Evolutionary conservation across 2,888 invertebrate genomes (phyloP).

Genomic region (Thereva unica): DNA sequence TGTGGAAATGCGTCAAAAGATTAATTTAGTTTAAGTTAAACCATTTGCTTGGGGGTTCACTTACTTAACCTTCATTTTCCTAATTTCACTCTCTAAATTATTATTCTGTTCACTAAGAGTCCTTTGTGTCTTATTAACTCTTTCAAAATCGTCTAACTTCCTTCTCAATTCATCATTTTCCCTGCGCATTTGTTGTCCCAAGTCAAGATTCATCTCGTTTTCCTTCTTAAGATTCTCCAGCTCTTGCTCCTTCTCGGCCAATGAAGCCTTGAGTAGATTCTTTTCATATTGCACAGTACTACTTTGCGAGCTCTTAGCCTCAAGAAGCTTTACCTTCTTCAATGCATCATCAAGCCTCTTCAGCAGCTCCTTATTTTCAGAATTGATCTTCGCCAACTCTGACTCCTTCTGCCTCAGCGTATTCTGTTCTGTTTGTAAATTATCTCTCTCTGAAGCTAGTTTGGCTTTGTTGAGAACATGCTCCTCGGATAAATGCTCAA

Average conservation of each 20-base stretch:
- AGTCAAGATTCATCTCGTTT: conserved; percentile 69
- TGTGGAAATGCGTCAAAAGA: conserved; percentile 43
- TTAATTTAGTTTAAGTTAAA: conserved; percentile 5
- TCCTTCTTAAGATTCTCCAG: conserved; percentile 71
- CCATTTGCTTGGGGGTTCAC: conserved; percentile 55
- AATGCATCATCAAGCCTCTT: conserved; percentile 51
- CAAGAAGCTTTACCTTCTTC: conserved; percentile 52
- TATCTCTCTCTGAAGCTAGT: conserved; percentile 80
- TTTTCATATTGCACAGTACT: conserved; percentile 65
- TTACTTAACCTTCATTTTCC: conserved; percentile 68
- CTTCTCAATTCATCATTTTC: conserved; percentile 79
- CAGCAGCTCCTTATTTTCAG: conserved; percentile 53
- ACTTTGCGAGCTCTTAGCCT: conserved; percentile 50
- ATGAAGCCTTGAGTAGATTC: conserved; percentile 68
- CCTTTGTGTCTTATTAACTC: conserved; percentile 80
- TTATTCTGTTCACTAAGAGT: conserved; percentile 76
- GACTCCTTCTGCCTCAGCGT: conserved; percentile 49
- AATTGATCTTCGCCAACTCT: conserved; percentile 51
- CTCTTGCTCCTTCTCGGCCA: conserved; percentile 77
- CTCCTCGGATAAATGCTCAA: conserved; percentile 82
- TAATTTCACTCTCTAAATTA: conserved; percentile 75
- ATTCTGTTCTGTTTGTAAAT: conserved; percentile 63
- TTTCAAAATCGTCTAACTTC: conserved; percentile 83
- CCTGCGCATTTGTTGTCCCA: conserved; percentile 72
- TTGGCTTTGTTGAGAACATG: conserved; percentile 82